Base-by-base conservation (phyloP, 1,140 invertebrate species). In the Hetaerina americana region DNA sequence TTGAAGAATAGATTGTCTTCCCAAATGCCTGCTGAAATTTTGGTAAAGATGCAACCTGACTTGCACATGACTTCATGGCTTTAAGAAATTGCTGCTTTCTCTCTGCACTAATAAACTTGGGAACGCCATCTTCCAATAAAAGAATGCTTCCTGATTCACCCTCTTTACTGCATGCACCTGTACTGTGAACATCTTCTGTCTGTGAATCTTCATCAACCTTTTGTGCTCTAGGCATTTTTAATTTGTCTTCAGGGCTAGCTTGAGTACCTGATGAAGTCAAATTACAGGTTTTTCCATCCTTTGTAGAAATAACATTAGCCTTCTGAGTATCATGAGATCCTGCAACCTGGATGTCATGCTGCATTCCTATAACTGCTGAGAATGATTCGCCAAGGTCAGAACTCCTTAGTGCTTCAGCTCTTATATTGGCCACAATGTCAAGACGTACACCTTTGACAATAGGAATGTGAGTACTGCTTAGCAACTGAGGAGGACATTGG, bases 1-100 rank as follows among this genome's bases (percentile, higher is more conserved):
- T 78, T 1, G 79, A 75, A 18, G 79, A 74, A 57, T 57, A 57
- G 78, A 84, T 82, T 2, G 81, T 83, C 79, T 90, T 90, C 5
- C 90, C 88, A 78, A 92, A 92, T 2, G 88, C 90, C 79, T 91
- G 90, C 76, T 91, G 89, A 78, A 92, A 92, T 79, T 91, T 91
- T 2, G 90, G 90, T 72, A 92, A 78, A 69, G 75, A 76, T 66
- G 78, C 73, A 72, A 72, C 68, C 68, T 75, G 74, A 73, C 25
- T 70, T 22, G 24, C 71, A 27, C 73, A 72, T 26, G 29, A 40
- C 67, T 73, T 31, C 29, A 28, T 78, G 81, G 12, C 78, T 81
- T 8, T 78, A 78, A 72, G 81, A 80, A 76, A 82, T 81, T 10
- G 76, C 3, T 12, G 2, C 10, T 57, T 57, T 57, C 22, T 57